Percentiles rank a stretch among this genome's conserved stretches.
Evolutionary conservation across 2,797 vertebrate species (phyloP).

Genomic region (Cottoperca gobio): DNA sequence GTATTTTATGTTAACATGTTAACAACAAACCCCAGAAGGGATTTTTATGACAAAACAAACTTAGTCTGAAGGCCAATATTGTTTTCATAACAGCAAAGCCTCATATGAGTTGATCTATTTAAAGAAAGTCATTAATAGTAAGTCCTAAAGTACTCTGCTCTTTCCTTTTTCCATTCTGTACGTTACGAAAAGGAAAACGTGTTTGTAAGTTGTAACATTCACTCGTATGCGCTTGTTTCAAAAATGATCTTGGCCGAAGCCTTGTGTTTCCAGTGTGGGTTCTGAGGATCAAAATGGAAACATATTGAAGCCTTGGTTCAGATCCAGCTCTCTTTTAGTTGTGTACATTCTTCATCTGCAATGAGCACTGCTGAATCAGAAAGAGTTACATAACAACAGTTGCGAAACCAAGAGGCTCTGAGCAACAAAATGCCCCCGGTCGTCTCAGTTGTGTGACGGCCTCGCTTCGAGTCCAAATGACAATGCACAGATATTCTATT

Average conservation of each 20-base stretch:
- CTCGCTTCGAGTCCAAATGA: conserved; percentile 6
- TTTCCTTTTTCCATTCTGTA: conserved; percentile 68
- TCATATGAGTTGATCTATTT: conserved; percentile 53
- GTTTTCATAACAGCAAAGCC: conserved; percentile 37
- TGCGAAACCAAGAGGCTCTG: conserved; percentile 54
- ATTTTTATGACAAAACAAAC: conserved; percentile 1
- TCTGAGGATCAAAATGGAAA: conserved; percentile 81
- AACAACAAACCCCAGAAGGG: background rate
- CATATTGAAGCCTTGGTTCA: conserved; percentile 71
- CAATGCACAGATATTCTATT: conserved; percentile 13
- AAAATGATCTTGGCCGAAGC: conserved; percentile 74
- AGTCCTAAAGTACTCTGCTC: conserved; percentile 39
- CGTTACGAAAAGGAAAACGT: conserved; percentile 64
- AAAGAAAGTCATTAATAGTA: conserved; percentile 52
- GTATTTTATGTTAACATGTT: background rate
- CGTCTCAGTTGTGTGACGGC: conserved; percentile 7
- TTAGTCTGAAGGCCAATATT: background rate
- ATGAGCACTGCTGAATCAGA: conserved; percentile 74
- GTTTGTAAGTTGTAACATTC: conserved; percentile 75
- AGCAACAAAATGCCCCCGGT: conserved; percentile 59
- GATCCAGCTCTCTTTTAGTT: conserved; percentile 74
- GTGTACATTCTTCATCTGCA: conserved; percentile 78
- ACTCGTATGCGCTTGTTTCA: conserved; percentile 74
- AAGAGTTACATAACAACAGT: conserved; percentile 69
- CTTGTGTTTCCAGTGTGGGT: conserved; percentile 77